Evolutionary conservation across 2,888 invertebrate species (phyloP), one percentile per base, ranked within the genome.

Genomic region (Drosophila rubida): DNA sequence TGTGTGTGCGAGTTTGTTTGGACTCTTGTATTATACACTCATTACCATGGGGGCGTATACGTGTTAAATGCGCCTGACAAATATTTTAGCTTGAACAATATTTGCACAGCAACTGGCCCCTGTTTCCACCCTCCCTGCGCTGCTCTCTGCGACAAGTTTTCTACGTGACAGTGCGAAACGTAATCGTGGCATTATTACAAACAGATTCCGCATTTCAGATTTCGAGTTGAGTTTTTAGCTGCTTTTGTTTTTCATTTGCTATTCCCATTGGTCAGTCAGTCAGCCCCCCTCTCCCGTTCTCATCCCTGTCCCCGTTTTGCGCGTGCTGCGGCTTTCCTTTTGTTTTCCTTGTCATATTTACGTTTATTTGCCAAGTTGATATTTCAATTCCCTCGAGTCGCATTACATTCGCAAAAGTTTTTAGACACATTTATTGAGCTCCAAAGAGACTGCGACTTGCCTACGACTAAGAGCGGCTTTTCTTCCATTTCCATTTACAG

Each of bases 31-130:
- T 80, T 87, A 87, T 80, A 71, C 79, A 87, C 87, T 85, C 85
- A 80, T 80, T 80, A 87, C 79, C 87, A 80, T 80, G 87, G 80
- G 80, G 80, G 80, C 80, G 80, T 84, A 87, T 80, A 80, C 80
- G 80, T 80, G 80, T 80, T 80, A 87, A 80, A 83, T 83, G 80
- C 72, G 80, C 65, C 80, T 61, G 69, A 77, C 84, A 80, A 80
- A 80, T 83, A 80, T 80, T 80, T 74, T 67, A 65, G 75, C 79
- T 65, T 48, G 54, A 42, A 78, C 79, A 75, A 75, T 75, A 75
- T 75, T 75, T 75, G 35, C 75, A 69, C 75, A 75, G 57, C 71
- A 42, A 32, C 59, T 39, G 13, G 37, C 16, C 27, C 9, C 8
- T 27, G 27, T 32, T n/a, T 14, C 25, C 9, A 8, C 30, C 16